Percentiles rank a stretch among this genome's conserved stretches.
These are phyloP conservation scores for Pyrochroa serraticornis DNA, from an alignment of 2,888 invertebrate species.

Conservation along the genomic window DNA sequence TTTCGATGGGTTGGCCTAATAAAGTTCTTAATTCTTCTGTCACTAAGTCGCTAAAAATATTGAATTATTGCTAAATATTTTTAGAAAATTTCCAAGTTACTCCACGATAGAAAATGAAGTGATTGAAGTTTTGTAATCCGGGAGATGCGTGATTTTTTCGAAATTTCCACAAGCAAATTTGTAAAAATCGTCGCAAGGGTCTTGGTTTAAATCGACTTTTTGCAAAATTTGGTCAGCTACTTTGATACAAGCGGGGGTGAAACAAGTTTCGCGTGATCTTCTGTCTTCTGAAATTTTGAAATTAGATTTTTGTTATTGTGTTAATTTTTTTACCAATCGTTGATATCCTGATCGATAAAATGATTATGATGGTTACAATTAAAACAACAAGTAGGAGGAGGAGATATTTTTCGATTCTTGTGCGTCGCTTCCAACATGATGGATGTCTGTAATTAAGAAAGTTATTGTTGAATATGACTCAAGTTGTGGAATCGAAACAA, in stretches of 20 bases:
- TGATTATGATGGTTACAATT: constrained; percentile 11
- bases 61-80: constrained; percentile 8
- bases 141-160: constrained; percentile 67
- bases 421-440: constrained; percentile 27
- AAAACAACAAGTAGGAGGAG: constrained; percentile 2
- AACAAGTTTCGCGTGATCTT: constrained; percentile 17
- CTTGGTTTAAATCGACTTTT: constrained; percentile 68
- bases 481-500: background rate
- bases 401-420: constrained; percentile 21
- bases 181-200: constrained; percentile 79
- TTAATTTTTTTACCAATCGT: background rate
- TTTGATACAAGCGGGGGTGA: constrained; percentile 28
- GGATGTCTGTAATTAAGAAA: constrained; percentile 10
- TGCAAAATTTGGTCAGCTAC: constrained; percentile 68
- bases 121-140: constrained; percentile 65
- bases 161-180: constrained; percentile 75
- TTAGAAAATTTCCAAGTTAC: constrained; percentile 5
- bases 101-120: constrained; percentile 51
- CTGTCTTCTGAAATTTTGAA: background rate
- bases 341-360: constrained; percentile 11
- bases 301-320: background rate
- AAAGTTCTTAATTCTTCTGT: constrained; percentile 58
- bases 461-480: too few relatives aligned
- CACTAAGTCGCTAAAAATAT: constrained; percentile 33
- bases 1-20: constrained; percentile 52